These are phyloP conservation scores for Myotis davidii DNA, from an alignment of 2,113 vertebrate genomes.

Conservation along the genomic window DNA sequence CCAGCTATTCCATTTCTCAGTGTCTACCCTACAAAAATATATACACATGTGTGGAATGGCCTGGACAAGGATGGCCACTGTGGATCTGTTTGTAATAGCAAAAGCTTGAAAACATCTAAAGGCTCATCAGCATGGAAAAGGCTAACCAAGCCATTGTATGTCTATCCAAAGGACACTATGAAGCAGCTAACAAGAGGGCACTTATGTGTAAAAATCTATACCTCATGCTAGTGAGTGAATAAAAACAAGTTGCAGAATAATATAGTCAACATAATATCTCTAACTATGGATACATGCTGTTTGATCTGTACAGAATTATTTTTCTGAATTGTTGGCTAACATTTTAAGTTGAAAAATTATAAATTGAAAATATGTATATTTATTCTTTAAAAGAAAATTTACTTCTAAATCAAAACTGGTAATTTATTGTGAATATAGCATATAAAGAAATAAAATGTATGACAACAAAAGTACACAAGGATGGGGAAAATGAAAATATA, in stretches of 20 bases:
- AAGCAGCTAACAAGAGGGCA: background rate
- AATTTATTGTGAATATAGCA: background rate
- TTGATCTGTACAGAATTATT: background rate
- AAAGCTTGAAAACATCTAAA: background rate
- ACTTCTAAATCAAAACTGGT: slow-evolving; percentile 17
- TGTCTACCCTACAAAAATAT: background rate
- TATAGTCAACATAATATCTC: background rate
- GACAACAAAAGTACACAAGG: background rate
- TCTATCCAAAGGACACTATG: background rate
- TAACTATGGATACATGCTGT: background rate
- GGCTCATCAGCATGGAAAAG: background rate
- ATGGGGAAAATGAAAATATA: background rate
- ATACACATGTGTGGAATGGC: background rate
- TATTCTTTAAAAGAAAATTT: slow-evolving; percentile 12
- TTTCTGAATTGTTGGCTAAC: background rate
- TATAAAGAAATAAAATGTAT: background rate
- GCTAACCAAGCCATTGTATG: background rate
- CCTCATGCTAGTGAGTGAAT: background rate
- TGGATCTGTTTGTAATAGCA: background rate
- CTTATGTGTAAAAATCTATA: background rate
- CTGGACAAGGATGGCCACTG: background rate
- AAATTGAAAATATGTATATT: background rate
- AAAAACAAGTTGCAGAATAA: background rate
- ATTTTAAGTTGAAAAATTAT: slow-evolving; percentile 18
- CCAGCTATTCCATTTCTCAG: background rate